These are phyloP conservation scores for Furcula furcula DNA, from an alignment of 2,888 invertebrate species.

Conservation along the genomic window DNA sequence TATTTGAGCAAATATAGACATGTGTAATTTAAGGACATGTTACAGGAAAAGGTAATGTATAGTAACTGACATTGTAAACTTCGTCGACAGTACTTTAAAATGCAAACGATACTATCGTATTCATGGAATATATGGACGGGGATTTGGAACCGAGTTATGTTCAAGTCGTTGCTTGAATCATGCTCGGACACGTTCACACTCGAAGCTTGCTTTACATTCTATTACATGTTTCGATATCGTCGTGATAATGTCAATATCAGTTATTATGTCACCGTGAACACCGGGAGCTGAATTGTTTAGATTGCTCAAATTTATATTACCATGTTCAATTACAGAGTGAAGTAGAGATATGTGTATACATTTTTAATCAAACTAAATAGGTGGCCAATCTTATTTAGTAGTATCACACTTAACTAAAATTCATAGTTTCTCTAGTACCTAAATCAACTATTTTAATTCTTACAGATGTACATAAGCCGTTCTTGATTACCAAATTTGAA, in stretches of 20 bases:
- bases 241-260: neutral
- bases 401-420: too few species aligned
- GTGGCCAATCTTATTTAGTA: too few species aligned
- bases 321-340: too few species aligned
- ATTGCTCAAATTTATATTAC: neutral
- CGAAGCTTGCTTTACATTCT: neutral
- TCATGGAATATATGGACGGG: constrained; percentile 16
- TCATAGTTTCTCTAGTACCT: too few species aligned
- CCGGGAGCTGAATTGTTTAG: neutral
- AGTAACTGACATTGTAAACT: neutral
- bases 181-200: constrained; percentile 6
- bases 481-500: too few species aligned
- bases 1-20: too few species aligned
- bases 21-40: too few species aligned
- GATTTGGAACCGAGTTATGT: constrained; percentile 11
- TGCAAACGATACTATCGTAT: constrained; percentile 13
- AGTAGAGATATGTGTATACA: too few species aligned
- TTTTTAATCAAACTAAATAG: too few species aligned
- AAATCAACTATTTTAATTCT: too few species aligned
- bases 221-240: neutral
- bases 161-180: constrained; percentile 12
- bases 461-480: too few species aligned
- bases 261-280: neutral
- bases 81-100: constrained; percentile 16
- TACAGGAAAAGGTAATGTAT: neutral